These are phyloP conservation scores for Fratercula arctica DNA, from an alignment of 2,797 vertebrate species.

Conservation along the genomic window DNA sequence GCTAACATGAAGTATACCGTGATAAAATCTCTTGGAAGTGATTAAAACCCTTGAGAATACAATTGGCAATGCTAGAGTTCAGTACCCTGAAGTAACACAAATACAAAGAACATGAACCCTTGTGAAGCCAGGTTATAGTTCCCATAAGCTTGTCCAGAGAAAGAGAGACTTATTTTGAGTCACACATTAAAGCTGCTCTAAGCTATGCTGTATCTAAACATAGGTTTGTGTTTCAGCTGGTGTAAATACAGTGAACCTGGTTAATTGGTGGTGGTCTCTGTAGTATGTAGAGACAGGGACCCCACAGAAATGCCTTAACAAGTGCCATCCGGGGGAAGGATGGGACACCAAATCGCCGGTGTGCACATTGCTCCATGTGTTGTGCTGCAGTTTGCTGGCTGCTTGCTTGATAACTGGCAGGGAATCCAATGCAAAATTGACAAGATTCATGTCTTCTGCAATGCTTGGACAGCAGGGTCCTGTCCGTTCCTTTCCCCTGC, in stretches of 20 bases:
- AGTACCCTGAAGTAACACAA: neutral
- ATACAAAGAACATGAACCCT: neutral
- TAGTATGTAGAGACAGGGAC: neutral
- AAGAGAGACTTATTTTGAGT: neutral
- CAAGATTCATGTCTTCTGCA: slow-evolving; percentile 73
- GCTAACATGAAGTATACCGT: neutral
- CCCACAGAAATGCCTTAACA: neutral
- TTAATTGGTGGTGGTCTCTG: neutral
- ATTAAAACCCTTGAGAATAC: neutral
- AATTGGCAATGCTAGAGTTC: neutral
- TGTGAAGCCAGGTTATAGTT: neutral
- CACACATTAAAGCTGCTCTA: neutral
- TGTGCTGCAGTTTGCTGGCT: slow-evolving; percentile 53
- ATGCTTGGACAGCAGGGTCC: slow-evolving; percentile 60
- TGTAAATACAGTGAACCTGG: neutral
- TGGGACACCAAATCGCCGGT: neutral
- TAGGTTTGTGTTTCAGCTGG: neutral
- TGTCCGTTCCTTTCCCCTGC: slow-evolving; percentile 36
- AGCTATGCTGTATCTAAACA: neutral
- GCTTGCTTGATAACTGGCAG: slow-evolving; percentile 38
- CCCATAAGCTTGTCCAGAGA: neutral
- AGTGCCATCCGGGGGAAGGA: neutral
- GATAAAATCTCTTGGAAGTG: neutral
- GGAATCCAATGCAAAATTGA: slow-evolving; percentile 42
- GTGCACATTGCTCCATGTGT: neutral